Percentiles rank a stretch among this genome's conserved stretches.
Conservation (phyloP, 2,797 vertebrate genomes). For the Acanthiza pusilla region DNA sequence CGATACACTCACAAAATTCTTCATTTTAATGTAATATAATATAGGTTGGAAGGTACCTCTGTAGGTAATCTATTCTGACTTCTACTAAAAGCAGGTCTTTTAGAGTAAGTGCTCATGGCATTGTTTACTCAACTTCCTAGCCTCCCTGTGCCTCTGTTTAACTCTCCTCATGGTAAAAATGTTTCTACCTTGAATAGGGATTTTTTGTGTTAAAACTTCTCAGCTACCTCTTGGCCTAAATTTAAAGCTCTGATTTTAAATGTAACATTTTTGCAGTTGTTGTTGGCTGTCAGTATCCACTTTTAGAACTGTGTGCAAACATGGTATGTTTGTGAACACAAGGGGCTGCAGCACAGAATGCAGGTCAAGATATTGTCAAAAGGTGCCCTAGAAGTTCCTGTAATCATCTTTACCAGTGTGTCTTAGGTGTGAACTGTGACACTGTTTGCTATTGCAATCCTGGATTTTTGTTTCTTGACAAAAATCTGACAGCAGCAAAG, state of each 20-base stretch:
- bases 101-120: background rate
- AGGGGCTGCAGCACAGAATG: background rate
- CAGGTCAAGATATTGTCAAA: background rate
- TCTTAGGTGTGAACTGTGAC: background rate
- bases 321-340: background rate
- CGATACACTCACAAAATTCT: background rate
- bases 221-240: background rate
- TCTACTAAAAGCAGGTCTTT: background rate
- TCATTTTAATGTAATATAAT: background rate
- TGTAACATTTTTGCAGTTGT: background rate
- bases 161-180: background rate
- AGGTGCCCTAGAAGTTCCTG: background rate
- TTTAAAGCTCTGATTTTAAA: background rate
- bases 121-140: background rate
- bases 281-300: accelerated
- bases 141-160: background rate
- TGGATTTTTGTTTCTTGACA: background rate
- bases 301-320: background rate
- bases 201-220: background rate
- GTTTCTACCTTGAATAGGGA: background rate
- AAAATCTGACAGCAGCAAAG: background rate
- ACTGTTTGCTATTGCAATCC: background rate
- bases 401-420: background rate
- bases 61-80: background rate
- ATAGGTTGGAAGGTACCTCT: background rate